Evolutionary conservation across 2,888 invertebrate species (phyloP).

Genomic region (Orthosia gothica): DNA sequence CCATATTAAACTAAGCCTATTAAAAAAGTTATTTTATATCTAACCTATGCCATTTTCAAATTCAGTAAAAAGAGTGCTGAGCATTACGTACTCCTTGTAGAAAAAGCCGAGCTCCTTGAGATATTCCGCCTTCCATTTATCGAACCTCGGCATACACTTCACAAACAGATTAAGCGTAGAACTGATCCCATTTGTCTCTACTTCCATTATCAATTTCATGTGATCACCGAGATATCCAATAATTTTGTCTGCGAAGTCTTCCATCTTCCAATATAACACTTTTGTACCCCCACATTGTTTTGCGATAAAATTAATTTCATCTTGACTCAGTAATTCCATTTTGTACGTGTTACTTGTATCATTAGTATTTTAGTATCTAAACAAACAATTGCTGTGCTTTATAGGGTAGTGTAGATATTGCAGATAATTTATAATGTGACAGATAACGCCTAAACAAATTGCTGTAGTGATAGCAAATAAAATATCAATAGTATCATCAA

Average conservation of each 20-base stretch:
- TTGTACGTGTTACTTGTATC: slow-evolving; percentile 23
- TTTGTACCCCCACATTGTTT: slow-evolving; percentile 71
- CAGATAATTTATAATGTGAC: slow-evolving; percentile 31
- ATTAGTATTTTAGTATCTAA: slow-evolving; percentile 22
- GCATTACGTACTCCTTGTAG: slow-evolving; percentile 82
- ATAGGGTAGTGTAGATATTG: slow-evolving; percentile 22
- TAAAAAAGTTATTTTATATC: slow-evolving; percentile 1
- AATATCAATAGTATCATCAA: too few relatives aligned
- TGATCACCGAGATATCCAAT: slow-evolving; percentile 87
- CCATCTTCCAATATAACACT: slow-evolving; percentile 74
- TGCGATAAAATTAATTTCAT: slow-evolving; percentile 77
- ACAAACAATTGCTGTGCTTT: slow-evolving; percentile 40
- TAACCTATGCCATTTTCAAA: slow-evolving; percentile 79
- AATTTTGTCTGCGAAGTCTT: slow-evolving; percentile 78
- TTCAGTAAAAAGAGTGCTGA: slow-evolving; percentile 79
- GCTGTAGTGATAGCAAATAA: slow-evolving; percentile 28
- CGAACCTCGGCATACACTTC: slow-evolving; percentile 91
- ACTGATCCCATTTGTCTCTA: slow-evolving; percentile 64
- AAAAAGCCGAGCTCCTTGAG: slow-evolving; percentile 80
- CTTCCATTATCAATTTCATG: slow-evolving; percentile 77
- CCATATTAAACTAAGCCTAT: too few relatives aligned
- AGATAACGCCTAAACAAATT: slow-evolving; percentile 22
- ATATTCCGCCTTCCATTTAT: slow-evolving; percentile 86
- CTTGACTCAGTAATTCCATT: slow-evolving; percentile 77
- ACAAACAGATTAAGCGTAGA: slow-evolving; percentile 89